These are phyloP conservation scores for Matsumyia berberina DNA, from an alignment of 2,888 invertebrate species.

Conservation along the genomic window DNA sequence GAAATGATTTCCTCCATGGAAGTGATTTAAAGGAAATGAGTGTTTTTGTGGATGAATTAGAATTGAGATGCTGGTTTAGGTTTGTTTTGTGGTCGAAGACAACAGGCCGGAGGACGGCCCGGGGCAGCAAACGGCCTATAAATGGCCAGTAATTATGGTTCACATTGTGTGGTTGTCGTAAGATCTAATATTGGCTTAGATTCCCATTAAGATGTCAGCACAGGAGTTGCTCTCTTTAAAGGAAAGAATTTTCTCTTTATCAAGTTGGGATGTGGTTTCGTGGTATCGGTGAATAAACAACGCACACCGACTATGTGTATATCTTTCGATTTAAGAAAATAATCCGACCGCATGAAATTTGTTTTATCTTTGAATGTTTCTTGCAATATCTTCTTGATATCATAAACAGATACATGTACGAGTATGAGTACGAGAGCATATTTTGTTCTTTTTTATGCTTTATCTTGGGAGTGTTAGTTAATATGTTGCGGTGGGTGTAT, in stretches of 20 bases:
- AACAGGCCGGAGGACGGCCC: background rate
- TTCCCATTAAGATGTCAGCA: constrained; percentile 51
- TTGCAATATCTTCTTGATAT: constrained; percentile 30
- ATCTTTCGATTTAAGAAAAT: constrained; percentile 12
- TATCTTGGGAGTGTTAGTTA: constrained; percentile 38
- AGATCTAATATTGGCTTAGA: constrained; percentile 49
- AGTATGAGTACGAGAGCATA: background rate
- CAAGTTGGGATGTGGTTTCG: constrained; percentile 11
- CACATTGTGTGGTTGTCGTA: constrained; percentile 37
- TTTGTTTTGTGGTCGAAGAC: constrained; percentile 40
- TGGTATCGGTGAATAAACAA: constrained; percentile 17
- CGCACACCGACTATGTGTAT: background rate
- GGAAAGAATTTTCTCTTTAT: background rate
- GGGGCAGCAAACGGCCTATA: constrained; percentile 35
- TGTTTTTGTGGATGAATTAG: constrained; percentile 54
- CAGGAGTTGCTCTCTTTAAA: background rate
- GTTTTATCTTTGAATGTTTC: constrained; percentile 39
- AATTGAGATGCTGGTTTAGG: constrained; percentile 7
- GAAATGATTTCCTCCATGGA: constrained; percentile 68
- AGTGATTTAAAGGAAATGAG: constrained; percentile 72
- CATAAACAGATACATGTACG: constrained; percentile 37
- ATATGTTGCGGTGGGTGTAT: constrained; percentile 10
- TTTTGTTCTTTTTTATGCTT: constrained; percentile 26
- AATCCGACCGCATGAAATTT: constrained; percentile 38
- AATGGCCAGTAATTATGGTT: constrained; percentile 48